Evolutionary conservation across 2,113 vertebrate species (phyloP).

Genomic region (Colinus virginianus): DNA sequence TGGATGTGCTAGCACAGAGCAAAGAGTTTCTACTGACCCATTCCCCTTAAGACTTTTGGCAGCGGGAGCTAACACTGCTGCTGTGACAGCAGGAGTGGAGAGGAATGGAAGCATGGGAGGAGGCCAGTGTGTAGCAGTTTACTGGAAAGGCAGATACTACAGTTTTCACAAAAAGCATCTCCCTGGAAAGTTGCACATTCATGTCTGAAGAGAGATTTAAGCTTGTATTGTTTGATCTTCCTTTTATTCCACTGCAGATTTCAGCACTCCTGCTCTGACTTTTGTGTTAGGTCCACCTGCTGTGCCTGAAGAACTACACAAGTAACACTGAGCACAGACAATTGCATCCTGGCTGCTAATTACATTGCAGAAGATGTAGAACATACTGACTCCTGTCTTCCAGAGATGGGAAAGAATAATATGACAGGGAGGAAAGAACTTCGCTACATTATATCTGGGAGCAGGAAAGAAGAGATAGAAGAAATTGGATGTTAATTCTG

Average conservation of each 20-base stretch:
- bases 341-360: not conserved
- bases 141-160: not conserved
- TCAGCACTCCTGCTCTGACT: not conserved
- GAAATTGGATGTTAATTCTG: slow-evolving; percentile 23
- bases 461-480: not conserved
- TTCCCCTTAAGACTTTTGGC: slow-evolving; percentile 6
- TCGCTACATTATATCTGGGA: not conserved
- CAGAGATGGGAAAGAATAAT: not conserved
- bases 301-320: not conserved
- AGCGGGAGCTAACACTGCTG: not conserved
- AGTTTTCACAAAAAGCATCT: not conserved
- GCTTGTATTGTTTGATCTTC: not conserved
- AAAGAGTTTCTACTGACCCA: slow-evolving; percentile 29
- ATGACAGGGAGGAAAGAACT: not conserved
- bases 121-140: not conserved
- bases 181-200: not conserved
- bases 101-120: not conserved
- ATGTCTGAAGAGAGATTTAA: not conserved
- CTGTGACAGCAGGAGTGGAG: not conserved
- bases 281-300: not conserved
- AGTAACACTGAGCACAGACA: not conserved
- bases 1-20: slow-evolving; percentile 23
- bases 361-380: not conserved
- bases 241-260: not conserved
- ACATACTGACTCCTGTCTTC: not conserved